Percentiles rank a stretch among this genome's conserved stretches.
Evolutionary conservation across 2,113 vertebrate species (phyloP).

Genomic region (Peromyscus leucopus): DNA sequence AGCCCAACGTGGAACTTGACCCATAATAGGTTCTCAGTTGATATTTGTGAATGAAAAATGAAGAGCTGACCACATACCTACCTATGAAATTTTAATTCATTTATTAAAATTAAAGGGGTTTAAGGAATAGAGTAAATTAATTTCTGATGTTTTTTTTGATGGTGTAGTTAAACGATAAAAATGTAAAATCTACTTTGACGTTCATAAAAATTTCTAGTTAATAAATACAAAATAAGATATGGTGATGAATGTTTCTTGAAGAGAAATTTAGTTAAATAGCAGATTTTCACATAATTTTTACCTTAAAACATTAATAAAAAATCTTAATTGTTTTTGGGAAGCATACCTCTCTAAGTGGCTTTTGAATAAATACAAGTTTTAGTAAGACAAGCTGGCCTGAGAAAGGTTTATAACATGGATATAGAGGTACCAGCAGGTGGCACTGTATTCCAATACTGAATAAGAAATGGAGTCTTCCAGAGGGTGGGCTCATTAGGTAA

Average conservation of each 20-base stretch:
- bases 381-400: neutral
- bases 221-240: neutral
- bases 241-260: neutral
- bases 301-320: neutral
- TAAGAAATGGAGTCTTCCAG: constrained; percentile 15
- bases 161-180: constrained; percentile 41
- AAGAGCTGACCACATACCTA: neutral
- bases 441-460: constrained; percentile 68
- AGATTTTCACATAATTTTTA: constrained; percentile 38
- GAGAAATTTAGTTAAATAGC: neutral
- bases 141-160: constrained; percentile 36
- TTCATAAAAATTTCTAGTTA: neutral
- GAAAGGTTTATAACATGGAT: neutral
- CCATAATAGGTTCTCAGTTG: neutral
- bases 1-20: neutral
- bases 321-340: neutral
- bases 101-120: neutral
- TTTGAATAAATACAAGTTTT: neutral
- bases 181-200: neutral
- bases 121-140: neutral
- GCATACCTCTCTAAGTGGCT: neutral
- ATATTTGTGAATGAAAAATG: constrained; percentile 19
- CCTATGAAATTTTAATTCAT: neutral
- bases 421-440: constrained; percentile 76
- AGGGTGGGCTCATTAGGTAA: neutral